phyloP scores from a whole-genome alignment of 2,113 vertebrate genomes.

The Lanius collurio region DNA sequence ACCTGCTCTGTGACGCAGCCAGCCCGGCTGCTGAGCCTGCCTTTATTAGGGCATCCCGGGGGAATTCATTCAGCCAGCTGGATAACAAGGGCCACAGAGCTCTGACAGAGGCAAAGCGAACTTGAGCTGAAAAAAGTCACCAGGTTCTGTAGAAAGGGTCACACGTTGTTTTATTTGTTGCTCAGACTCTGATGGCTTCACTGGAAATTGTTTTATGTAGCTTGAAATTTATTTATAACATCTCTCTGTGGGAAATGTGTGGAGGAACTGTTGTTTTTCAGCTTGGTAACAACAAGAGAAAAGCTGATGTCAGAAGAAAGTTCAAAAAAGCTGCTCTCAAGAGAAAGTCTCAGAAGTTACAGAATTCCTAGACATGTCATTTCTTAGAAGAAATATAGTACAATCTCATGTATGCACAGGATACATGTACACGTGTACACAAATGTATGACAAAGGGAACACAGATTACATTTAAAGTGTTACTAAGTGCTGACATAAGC shows the following conservation, averaged over 20 bases:
- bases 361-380: background rate
- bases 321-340: background rate
- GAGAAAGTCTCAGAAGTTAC: background rate
- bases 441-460: background rate
- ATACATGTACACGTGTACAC: fast-evolving
- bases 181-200: background rate
- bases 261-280: background rate
- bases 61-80: background rate
- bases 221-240: background rate
- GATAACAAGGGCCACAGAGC: background rate
- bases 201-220: background rate
- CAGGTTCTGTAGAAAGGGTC: background rate
- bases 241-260: background rate
- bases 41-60: background rate
- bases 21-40: background rate
- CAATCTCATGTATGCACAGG: background rate
- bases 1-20: background rate
- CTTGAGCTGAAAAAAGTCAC: background rate
- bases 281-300: background rate
- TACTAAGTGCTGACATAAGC: background rate
- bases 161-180: background rate
- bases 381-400: background rate
- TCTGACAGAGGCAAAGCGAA: background rate
- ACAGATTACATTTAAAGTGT: background rate
- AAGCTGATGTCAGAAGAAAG: background rate